These are phyloP conservation scores for Eptatretus atami DNA, from an alignment of 2,797 vertebrate species.

Conservation along the genomic window DNA sequence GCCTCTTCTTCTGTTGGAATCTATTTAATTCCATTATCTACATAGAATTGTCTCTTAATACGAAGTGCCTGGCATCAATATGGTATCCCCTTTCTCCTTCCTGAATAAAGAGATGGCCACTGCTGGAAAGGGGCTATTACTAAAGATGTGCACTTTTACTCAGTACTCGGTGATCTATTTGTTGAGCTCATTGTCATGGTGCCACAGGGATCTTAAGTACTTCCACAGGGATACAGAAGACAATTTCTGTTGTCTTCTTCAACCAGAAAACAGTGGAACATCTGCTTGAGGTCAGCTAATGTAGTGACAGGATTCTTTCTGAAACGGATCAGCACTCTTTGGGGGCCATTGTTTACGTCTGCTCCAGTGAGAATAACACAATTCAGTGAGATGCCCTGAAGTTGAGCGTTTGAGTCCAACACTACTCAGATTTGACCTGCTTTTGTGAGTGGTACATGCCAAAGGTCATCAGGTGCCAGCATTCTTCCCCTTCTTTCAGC, in stretches of 20 bases:
- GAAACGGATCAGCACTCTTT: not conserved
- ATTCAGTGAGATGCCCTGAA: slow-evolving; percentile 1
- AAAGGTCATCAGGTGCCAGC: not conserved
- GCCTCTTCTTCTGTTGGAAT: not conserved
- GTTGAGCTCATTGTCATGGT: not conserved
- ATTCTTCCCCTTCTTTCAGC: not conserved
- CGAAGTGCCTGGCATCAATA: not conserved
- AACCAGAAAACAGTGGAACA: slow-evolving; percentile 1
- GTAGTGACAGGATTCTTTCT: not conserved
- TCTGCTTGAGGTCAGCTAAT: not conserved
- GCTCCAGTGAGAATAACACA: not conserved
- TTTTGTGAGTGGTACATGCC: not conserved
- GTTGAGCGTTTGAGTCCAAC: not conserved
- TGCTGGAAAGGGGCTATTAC: too few species aligned
- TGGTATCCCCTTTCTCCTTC: too few species aligned
- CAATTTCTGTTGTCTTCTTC: not conserved
- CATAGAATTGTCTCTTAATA: not conserved
- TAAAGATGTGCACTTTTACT: too few species aligned
- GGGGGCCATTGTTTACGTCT: not conserved
- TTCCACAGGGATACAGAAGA: not conserved
- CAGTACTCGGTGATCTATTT: too few species aligned
- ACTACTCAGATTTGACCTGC: not conserved
- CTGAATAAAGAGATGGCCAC: too few species aligned
- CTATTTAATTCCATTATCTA: not conserved
- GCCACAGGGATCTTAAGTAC: not conserved